Percentiles rank a stretch among this genome's conserved stretches.
Conservation (phyloP, 2,113 vertebrate species). For the Coryphaenoides rupestris region DNA sequence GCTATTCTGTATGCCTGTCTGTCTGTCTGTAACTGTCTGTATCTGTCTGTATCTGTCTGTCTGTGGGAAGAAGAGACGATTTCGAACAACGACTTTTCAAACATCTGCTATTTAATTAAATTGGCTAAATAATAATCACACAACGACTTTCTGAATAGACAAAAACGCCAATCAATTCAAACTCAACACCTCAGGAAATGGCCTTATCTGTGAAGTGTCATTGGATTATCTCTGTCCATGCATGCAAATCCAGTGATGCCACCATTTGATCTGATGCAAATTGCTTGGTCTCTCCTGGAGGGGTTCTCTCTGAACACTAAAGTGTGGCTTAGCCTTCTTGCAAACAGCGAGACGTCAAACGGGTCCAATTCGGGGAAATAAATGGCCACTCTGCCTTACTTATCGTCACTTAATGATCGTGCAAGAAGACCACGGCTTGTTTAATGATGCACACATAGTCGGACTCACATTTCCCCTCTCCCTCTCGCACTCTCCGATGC, state of each 20-base stretch:
- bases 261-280: slow-evolving; percentile 1
- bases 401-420: too few species aligned
- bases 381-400: too few species aligned
- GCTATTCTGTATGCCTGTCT: too few species aligned
- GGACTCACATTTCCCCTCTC: too few species aligned
- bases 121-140: not conserved
- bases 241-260: not conserved
- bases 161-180: not conserved
- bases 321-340: too few species aligned
- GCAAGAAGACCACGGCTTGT: too few species aligned
- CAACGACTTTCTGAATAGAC: not conserved
- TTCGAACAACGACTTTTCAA: slow-evolving; percentile 13
- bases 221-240: not conserved
- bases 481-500: too few species aligned
- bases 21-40: too few species aligned
- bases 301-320: too few species aligned
- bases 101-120: not conserved
- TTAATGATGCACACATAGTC: too few species aligned
- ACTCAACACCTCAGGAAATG: not conserved
- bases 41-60: slow-evolving; percentile 11
- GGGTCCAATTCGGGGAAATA: too few species aligned
- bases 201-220: not conserved
- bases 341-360: too few species aligned
- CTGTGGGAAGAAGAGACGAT: slow-evolving; percentile 3
- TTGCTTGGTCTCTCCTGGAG: not conserved